These are phyloP conservation scores for Anhinga rufa DNA, from an alignment of 2,113 vertebrate species.

Conservation along the genomic window DNA sequence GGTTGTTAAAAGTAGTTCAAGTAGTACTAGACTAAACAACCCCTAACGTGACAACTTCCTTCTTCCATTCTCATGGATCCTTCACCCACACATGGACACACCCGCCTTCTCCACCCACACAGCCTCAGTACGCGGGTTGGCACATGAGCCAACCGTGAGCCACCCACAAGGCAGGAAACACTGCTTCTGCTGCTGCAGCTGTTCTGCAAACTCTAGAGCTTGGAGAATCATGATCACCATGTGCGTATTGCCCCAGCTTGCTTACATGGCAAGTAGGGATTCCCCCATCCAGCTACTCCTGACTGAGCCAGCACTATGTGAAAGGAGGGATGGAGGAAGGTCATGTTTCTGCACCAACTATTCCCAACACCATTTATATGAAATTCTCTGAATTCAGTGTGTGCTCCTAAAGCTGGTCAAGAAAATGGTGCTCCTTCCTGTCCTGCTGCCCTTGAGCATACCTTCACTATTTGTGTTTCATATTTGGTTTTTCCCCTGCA, in stretches of 20 bases:
- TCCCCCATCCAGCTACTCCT: neutral
- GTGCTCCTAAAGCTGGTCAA: neutral
- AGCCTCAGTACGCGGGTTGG: rapidly evolving
- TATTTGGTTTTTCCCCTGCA: neutral
- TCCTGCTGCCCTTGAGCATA: rapidly evolving
- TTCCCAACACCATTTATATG: neutral
- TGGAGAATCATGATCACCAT: neutral
- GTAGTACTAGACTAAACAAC: neutral
- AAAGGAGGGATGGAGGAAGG: neutral
- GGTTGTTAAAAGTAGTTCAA: neutral
- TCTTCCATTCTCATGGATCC: neutral
- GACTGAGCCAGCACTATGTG: neutral
- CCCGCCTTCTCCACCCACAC: neutral
- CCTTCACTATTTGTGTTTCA: neutral
- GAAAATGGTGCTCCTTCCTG: neutral
- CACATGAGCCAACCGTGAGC: rapidly evolving
- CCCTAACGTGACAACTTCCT: neutral
- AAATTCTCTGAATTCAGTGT: neutral
- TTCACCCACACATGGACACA: neutral
- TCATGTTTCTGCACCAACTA: neutral
- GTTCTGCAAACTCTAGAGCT: neutral
- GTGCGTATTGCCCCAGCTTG: rapidly evolving
- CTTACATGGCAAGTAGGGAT: neutral
- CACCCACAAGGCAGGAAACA: neutral
- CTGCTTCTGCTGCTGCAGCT: neutral